These are phyloP conservation scores for Pocota personata DNA, from an alignment of 2,888 invertebrate genomes.

Conservation along the genomic window DNA sequence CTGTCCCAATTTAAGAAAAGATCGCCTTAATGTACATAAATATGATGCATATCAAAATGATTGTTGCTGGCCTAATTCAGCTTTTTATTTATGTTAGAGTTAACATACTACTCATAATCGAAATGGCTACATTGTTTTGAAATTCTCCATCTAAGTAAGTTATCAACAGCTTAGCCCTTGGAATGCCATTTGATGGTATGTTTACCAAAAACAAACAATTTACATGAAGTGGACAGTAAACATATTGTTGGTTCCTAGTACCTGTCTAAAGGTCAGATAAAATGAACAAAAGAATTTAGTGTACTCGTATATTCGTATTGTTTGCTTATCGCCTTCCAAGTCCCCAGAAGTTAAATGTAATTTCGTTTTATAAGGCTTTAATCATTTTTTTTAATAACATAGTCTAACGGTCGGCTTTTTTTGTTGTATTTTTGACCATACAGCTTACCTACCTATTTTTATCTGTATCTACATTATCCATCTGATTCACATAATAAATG, in stretches of 20 bases:
- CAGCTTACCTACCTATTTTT: background rate
- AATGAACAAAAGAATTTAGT: background rate
- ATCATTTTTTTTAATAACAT: background rate
- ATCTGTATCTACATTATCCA: background rate
- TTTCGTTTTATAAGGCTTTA: background rate
- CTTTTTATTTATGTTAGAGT: too few species aligned
- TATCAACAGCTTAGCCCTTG: slow-evolving; percentile 1
- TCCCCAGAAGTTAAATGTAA: background rate
- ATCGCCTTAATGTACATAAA: too few species aligned
- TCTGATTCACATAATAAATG: background rate
- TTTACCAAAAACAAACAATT: background rate
- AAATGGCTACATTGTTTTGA: background rate
- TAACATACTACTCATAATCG: too few species aligned
- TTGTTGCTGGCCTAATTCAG: too few species aligned
- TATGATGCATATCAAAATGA: too few species aligned
- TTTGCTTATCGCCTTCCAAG: too few species aligned
- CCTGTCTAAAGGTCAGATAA: background rate
- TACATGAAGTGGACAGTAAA: slow-evolving; percentile 1
- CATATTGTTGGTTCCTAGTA: background rate
- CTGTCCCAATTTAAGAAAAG: too few species aligned
- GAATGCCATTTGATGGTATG: background rate
- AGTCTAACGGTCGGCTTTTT: background rate
- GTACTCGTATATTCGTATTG: too few species aligned
- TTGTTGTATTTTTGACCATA: background rate
- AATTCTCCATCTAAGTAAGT: background rate